A percentile compares a stretch with the other conserved stretches of the same genome.
Conservation (phyloP, 2,888 invertebrate genomes). For the Epirrhoe tristata region DNA sequence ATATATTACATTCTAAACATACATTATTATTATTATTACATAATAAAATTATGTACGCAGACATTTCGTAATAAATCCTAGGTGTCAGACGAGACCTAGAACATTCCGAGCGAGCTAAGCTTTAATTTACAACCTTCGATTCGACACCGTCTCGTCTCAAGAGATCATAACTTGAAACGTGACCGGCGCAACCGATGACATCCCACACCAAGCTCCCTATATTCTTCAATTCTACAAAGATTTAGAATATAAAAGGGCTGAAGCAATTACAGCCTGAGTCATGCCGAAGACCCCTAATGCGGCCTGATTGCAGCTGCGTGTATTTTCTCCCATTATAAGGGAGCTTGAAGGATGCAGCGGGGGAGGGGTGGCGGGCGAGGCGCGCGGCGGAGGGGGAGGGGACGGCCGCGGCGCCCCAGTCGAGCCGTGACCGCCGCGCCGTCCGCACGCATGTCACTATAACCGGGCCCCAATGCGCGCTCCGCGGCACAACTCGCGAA, state of each 20-base stretch:
- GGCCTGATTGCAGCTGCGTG: constrained; percentile 79
- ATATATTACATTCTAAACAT: too few species aligned
- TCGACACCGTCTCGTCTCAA: constrained; percentile 50
- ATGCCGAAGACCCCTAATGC: constrained; percentile 73
- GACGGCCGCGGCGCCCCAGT: constrained; percentile 69
- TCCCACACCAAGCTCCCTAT: not conserved
- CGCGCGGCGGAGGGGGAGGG: constrained; percentile 40
- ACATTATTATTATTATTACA: too few species aligned
- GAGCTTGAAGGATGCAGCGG: constrained; percentile 80
- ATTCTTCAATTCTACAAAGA: too few species aligned
- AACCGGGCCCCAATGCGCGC: constrained; percentile 71
- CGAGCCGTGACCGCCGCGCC: constrained; percentile 63
- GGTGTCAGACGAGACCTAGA: constrained; percentile 16
- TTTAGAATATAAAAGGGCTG: constrained; percentile 43
- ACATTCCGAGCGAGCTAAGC: constrained; percentile 17
- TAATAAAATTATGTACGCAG: constrained; percentile 32
- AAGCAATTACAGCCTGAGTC: constrained; percentile 77
- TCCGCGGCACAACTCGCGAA: constrained; percentile 70
- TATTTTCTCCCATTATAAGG: constrained; percentile 82
- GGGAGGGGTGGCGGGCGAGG: constrained; percentile 47
- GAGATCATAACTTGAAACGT: constrained; percentile 59
- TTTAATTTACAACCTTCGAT: constrained; percentile 46
- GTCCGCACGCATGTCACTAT: constrained; percentile 61
- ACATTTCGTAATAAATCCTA: constrained; percentile 33
- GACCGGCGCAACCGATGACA: constrained; percentile 52